Percentiles rank a stretch among this genome's conserved stretches.
phyloP scores from a whole-genome alignment of 1,140 invertebrate genomes.

The Calephelis virginiensis region DNA sequence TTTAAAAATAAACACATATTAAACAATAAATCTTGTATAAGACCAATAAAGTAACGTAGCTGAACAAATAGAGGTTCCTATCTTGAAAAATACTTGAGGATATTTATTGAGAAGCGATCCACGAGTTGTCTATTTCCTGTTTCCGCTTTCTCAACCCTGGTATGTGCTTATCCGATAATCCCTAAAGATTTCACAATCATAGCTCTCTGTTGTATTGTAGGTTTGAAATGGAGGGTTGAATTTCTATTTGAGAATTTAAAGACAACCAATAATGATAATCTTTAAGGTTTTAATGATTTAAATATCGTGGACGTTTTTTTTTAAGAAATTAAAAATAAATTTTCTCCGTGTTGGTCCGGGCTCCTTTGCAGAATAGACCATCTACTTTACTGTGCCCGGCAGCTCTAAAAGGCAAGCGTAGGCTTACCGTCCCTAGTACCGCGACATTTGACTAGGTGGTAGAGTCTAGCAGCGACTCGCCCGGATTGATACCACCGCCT shows the following conservation, averaged over 20 bases:
- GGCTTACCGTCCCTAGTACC: no score
- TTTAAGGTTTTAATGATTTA: neutral
- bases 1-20: no score
- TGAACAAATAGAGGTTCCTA: conserved; percentile 2
- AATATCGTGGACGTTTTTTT: no score
- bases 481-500: no score
- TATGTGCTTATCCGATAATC: conserved; percentile 11
- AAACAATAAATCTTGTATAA: neutral
- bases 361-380: no score
- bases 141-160: conserved; percentile 6
- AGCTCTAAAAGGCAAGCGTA: no score
- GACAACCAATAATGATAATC: neutral
- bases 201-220: neutral
- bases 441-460: no score
- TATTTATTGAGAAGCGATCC: conserved; percentile 7
- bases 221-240: neutral
- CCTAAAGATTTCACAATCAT: conserved; percentile 6
- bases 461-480: no score
- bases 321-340: no score
- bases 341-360: no score
- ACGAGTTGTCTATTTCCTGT: neutral
- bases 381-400: no score
- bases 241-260: neutral
- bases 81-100: neutral
- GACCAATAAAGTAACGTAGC: conserved; percentile 5